phyloP scores from a whole-genome alignment of 2,797 vertebrate species.

The Cirrhinus molitorella region DNA sequence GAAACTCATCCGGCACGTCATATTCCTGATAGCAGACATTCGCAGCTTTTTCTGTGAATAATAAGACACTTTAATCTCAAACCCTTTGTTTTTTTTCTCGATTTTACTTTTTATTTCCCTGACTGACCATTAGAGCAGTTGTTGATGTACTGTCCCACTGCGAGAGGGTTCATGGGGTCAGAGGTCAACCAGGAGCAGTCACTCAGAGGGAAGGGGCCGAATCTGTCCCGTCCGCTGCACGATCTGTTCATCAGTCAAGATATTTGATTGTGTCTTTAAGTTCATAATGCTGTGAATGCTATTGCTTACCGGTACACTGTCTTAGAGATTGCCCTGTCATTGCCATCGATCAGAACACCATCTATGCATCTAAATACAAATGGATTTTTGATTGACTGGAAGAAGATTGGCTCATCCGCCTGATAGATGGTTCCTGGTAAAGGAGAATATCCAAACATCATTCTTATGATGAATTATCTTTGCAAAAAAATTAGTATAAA shows the following conservation, averaged over 20 bases:
- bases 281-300: background rate
- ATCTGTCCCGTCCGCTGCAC: constrained; percentile 87
- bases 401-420: constrained; percentile 88
- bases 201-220: constrained; percentile 86
- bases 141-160: constrained; percentile 94
- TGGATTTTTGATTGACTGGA: constrained; percentile 93
- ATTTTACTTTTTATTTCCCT: too few species aligned
- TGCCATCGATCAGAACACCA: constrained; percentile 91
- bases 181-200: constrained; percentile 89
- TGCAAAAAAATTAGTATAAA: background rate
- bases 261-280: background rate
- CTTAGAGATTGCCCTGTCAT: constrained; percentile 90
- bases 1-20: constrained; percentile 86
- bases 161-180: constrained; percentile 83
- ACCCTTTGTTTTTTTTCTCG: background rate
- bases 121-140: constrained; percentile 88
- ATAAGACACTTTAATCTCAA: background rate
- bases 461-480: background rate
- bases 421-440: constrained; percentile 89
- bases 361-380: constrained; percentile 96
- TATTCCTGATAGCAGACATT: constrained; percentile 96
- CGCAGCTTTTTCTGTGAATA: constrained; percentile 80
- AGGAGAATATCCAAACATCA: background rate
- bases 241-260: constrained; percentile 80
- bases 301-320: constrained; percentile 85